Evolutionary conservation across 1,140 invertebrate genomes (phyloP).

Genomic region (Lucilia sericata): DNA sequence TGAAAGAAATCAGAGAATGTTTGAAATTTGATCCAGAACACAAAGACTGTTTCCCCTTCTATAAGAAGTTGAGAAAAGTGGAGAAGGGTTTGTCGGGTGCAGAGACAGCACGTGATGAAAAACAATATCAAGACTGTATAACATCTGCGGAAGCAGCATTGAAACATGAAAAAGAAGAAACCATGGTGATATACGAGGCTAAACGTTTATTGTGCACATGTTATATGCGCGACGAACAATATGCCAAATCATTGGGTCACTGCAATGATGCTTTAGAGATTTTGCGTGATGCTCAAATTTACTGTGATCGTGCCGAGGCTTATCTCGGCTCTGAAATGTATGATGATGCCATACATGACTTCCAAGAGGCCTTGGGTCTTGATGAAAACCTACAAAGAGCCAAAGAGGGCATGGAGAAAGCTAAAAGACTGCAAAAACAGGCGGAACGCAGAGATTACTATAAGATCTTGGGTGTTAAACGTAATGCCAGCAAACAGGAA

Average conservation of each 20-base stretch:
- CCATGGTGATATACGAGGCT: slow-evolving; percentile 80
- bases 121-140: slow-evolving; percentile 83
- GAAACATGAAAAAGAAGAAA: slow-evolving; percentile 77
- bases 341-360: slow-evolving; percentile 92
- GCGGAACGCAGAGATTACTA: slow-evolving; percentile 97
- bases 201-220: slow-evolving; percentile 82
- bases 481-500: slow-evolving; percentile 90
- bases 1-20: slow-evolving; percentile 96
- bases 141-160: slow-evolving; percentile 77
- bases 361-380: slow-evolving; percentile 86
- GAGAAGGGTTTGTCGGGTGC: slow-evolving; percentile 86
- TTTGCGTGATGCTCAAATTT: slow-evolving; percentile 80
- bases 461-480: slow-evolving; percentile 87
- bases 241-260: slow-evolving; percentile 74
- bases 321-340: slow-evolving; percentile 91
- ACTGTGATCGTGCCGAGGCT: slow-evolving; percentile 94
- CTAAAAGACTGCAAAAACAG: slow-evolving; percentile 94
- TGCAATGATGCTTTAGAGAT: slow-evolving; percentile 87
- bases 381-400: slow-evolving; percentile 85
- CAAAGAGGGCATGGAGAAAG: slow-evolving; percentile 88
- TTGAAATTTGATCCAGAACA: slow-evolving; percentile 98
- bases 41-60: slow-evolving; percentile 94
- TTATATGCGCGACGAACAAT: slow-evolving; percentile 78
- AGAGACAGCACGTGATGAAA: slow-evolving; percentile 76
- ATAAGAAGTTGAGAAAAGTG: slow-evolving; percentile 98